These are phyloP conservation scores for Platysteira castanea DNA, from an alignment of 2,113 vertebrate species.

Conservation along the genomic window DNA sequence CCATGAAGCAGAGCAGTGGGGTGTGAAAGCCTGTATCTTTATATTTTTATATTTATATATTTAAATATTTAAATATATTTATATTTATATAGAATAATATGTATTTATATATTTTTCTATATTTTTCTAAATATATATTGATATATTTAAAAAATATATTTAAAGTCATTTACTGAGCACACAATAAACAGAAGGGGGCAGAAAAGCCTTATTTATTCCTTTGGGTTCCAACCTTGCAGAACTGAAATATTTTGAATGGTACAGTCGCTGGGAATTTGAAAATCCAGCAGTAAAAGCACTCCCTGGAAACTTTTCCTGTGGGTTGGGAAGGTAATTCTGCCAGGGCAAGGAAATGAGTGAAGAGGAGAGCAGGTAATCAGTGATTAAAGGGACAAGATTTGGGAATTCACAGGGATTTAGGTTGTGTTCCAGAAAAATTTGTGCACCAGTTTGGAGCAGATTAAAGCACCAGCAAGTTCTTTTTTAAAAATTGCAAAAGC, in stretches of 20 bases:
- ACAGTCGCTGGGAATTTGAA: background rate
- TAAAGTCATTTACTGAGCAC: background rate
- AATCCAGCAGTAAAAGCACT: background rate
- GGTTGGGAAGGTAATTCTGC: background rate
- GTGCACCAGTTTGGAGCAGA: background rate
- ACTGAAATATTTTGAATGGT: background rate
- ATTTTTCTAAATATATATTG: too few species aligned
- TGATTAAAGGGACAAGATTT: background rate
- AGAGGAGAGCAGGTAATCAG: background rate
- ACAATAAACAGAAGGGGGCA: slow-evolving; percentile 62
- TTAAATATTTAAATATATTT: too few species aligned
- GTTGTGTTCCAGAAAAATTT: background rate
- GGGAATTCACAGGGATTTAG: background rate
- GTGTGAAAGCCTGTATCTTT: background rate
- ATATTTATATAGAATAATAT: too few species aligned
- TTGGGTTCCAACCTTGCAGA: background rate
- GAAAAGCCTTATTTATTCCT: slow-evolving; percentile 18
- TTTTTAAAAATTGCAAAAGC: background rate
- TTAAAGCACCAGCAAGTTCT: background rate
- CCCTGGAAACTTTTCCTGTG: background rate
- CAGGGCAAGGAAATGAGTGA: background rate
- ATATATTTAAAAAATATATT: too few species aligned
- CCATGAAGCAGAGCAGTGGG: background rate
- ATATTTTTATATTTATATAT: too few species aligned
- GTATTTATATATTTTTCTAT: too few species aligned